phyloP scores from a whole-genome alignment of 2,113 vertebrate genomes.

The Micromys minutus region DNA sequence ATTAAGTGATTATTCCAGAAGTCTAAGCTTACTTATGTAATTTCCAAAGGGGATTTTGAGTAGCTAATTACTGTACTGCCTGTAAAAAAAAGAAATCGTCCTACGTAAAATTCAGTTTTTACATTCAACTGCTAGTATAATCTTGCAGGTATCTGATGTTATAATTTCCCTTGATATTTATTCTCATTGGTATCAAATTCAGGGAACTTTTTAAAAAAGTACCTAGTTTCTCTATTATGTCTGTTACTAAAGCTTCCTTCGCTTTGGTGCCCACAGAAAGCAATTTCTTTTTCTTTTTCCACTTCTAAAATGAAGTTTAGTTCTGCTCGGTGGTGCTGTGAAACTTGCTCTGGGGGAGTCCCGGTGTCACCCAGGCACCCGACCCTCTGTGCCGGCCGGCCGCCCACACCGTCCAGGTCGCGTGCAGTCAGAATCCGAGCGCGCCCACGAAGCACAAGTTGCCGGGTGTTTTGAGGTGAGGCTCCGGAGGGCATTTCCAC shows the following conservation, averaged over 20 bases:
- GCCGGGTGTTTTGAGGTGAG: neutral
- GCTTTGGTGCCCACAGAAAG: neutral
- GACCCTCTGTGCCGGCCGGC: neutral
- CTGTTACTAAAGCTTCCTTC: neutral
- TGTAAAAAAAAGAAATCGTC: neutral
- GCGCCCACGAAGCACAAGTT: neutral
- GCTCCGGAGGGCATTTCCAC: neutral
- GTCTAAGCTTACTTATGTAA: neutral
- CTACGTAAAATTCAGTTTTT: neutral
- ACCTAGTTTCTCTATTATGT: neutral
- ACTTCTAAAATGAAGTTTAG: neutral
- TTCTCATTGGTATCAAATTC: neutral
- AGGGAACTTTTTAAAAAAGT: neutral
- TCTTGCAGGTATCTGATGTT: neutral
- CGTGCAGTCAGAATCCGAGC: too few species aligned
- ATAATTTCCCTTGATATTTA: neutral
- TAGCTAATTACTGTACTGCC: neutral
- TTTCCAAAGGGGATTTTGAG: neutral
- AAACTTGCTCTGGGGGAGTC: neutral
- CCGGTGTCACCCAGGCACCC: neutral
- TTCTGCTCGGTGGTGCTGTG: neutral
- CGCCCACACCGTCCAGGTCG: neutral
- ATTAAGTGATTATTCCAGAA: neutral
- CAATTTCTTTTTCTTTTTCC: constrained; percentile 22
- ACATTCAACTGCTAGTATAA: neutral